Conservation (phyloP, 2,113 vertebrate species). For the Callipepla californica region DNA sequence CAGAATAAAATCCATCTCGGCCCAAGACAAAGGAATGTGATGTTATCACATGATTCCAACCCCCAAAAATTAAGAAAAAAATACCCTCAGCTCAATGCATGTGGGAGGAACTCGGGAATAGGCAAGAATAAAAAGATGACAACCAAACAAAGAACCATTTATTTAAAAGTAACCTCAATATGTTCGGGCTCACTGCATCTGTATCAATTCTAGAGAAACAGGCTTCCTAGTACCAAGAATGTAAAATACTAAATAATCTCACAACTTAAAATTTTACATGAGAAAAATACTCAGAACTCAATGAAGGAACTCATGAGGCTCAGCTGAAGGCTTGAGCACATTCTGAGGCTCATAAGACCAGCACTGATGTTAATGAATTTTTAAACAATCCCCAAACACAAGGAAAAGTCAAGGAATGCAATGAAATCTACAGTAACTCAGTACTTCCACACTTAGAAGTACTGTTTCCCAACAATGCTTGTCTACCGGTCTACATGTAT, state of each 20-base stretch:
- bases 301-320: neutral
- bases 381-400: neutral
- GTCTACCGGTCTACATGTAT: neutral
- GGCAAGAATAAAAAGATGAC: slow-evolving; percentile 54
- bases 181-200: neutral
- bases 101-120: slow-evolving; percentile 51
- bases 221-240: neutral
- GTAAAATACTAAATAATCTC: neutral
- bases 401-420: neutral
- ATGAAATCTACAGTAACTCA: neutral
- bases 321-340: neutral
- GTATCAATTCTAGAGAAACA: slow-evolving; percentile 14
- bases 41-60: slow-evolving; percentile 40
- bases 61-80: neutral
- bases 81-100: neutral
- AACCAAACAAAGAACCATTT: slow-evolving; percentile 51
- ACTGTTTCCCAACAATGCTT: neutral
- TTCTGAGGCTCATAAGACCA: neutral
- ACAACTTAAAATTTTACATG: neutral
- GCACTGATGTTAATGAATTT: neutral
- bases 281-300: neutral
- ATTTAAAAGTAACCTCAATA: slow-evolving; percentile 37
- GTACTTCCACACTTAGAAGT: neutral
- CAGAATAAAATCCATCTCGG: neutral
- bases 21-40: slow-evolving; percentile 13